These are phyloP conservation scores for Dermatemys mawii DNA, from an alignment of 2,113 vertebrate genomes.

Conservation along the genomic window DNA sequence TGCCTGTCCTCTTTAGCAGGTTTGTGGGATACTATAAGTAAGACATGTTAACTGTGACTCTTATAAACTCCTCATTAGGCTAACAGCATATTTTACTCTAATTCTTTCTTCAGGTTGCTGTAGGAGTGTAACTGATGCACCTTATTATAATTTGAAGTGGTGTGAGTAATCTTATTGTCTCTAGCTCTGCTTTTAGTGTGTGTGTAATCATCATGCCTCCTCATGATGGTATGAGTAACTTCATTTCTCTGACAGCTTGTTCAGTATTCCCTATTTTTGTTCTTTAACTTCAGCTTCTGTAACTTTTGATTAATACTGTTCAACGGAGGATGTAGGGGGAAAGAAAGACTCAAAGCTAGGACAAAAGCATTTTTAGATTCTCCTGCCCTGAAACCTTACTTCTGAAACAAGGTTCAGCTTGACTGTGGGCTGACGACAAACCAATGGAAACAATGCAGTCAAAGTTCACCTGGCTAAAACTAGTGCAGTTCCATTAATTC, in stretches of 20 bases:
- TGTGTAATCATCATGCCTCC: constrained; percentile 58
- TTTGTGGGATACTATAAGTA: neutral
- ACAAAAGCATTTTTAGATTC: neutral
- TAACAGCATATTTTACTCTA: constrained; percentile 38
- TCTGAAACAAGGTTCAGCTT: neutral
- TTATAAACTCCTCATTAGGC: constrained; percentile 37
- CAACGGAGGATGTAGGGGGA: constrained; percentile 8
- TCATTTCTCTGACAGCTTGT: constrained; percentile 59
- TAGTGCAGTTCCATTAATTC: fast-evolving
- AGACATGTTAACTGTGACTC: neutral
- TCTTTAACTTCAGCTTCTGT: constrained; percentile 9
- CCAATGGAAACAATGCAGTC: constrained; percentile 4
- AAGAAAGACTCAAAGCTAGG: neutral
- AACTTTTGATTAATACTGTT: constrained; percentile 40
- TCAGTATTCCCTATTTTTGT: constrained; percentile 29
- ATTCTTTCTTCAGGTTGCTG: constrained; percentile 53
- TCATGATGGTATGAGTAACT: constrained; percentile 65
- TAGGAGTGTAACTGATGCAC: constrained; percentile 66
- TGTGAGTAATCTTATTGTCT: constrained; percentile 71
- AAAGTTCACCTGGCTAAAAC: neutral
- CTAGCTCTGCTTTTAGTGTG: constrained; percentile 22
- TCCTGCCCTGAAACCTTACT: neutral
- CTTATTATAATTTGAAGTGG: constrained; percentile 64
- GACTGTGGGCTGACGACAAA: neutral
- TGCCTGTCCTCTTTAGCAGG: neutral